Base-by-base conservation (phyloP, 2,113 vertebrate species). In the Marmota flaviventris region DNA sequence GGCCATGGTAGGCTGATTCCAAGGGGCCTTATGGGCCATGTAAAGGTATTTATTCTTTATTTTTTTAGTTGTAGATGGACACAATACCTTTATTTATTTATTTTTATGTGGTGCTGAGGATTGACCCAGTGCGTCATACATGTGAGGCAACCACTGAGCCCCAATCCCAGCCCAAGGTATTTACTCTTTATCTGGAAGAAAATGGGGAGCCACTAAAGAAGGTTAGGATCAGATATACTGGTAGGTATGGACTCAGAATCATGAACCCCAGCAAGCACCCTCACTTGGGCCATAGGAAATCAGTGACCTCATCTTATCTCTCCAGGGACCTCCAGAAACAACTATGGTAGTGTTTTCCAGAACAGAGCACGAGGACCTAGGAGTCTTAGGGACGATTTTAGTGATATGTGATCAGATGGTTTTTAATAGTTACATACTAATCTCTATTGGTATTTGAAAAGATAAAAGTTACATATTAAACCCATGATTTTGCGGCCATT, bases 151-250 rank as follows among this genome's bases (percentile, higher is more conserved):
- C 48, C 48, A 48, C 48, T 48, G 48, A 48, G 48, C 10, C 48
- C 8, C 48, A 48, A 48, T 48, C 48, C 10, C 48, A 48, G 48
- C 48, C 48, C 48, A 48, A 48, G 11, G 48, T 48, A 48, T 48
- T 85, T 69, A 45, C 56, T 95, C 65, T 82, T 84, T 69, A 88
- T n/a, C 24, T 17, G 42, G 48, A 85, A 89, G 29, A 92, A 69
- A 69, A 85, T 8, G 20, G 29, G 61, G 24, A 91, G 51, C 42
- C 67, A 70, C 17, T n/a, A 34, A 84, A 78, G n/a, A 13, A 87
- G 79, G 18, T 65, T 39, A 51, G 87, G 8, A 70, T 85, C 3
- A 56, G 48, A 53, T 16, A n/a, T 48, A 25, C 45, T 67, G 29
- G 39, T 61, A 85, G 53, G 34, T 75, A 37, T 51, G 42, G 75